A percentile compares a stretch with the other conserved stretches of the same genome.
phyloP scores from a whole-genome alignment of 2,113 vertebrate species.

The Anser brachyrhynchus region DNA sequence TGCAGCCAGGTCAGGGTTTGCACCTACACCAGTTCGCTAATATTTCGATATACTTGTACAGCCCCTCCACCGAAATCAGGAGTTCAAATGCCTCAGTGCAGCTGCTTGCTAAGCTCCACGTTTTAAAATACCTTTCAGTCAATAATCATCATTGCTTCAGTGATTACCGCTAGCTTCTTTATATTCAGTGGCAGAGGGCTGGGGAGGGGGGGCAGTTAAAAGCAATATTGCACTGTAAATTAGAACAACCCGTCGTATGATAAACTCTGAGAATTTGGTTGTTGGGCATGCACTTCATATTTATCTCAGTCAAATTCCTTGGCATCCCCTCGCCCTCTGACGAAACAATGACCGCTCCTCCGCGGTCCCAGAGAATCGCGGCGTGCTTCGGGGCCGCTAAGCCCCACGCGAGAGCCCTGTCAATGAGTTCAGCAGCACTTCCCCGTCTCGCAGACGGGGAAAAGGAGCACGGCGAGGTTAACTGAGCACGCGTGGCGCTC shows the following conservation, averaged over 20 bases:
- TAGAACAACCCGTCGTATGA: not conserved
- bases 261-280: constrained; percentile 1
- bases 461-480: constrained; percentile 9
- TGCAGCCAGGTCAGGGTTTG: not conserved
- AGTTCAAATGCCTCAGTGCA: not conserved
- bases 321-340: not conserved
- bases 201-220: not conserved
- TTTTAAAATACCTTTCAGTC: constrained; percentile 70
- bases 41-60: not conserved
- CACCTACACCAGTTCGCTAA: not conserved
- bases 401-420: constrained; percentile 10
- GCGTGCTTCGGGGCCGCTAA: not conserved
- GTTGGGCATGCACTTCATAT: not conserved
- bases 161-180: constrained; percentile 61
- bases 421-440: not conserved
- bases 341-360: not conserved
- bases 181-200: constrained; percentile 46
- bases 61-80: not conserved
- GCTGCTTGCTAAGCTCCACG: constrained; percentile 49
- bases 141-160: constrained; percentile 64
- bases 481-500: not conserved
- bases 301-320: constrained; percentile 24
- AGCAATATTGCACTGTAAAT: constrained; percentile 18
- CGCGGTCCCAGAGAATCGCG: not conserved
- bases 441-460: not conserved